Evolutionary conservation across 1,140 invertebrate species (phyloP).

Genomic region (Panulirus ornatus): DNA sequence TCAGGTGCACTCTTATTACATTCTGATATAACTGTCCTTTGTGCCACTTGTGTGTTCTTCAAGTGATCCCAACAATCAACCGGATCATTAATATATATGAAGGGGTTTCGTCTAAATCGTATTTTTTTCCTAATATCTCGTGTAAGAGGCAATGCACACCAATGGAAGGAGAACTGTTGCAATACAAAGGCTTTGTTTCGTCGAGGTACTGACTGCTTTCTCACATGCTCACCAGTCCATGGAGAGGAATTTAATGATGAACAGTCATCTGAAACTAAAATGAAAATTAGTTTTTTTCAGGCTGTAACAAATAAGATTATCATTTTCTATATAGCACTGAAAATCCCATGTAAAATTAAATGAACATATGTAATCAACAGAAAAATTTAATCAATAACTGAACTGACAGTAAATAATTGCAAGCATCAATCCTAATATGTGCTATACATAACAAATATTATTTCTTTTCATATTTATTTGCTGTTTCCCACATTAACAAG

Average conservation of each 20-base stretch:
- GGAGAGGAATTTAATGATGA: constrained; percentile 92
- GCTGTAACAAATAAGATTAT: no score
- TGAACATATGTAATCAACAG: no score
- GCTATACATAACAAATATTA: no score
- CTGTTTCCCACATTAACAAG: no score
- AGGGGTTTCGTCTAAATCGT: constrained; percentile 46
- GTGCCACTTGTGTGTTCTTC: background rate
- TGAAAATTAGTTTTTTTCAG: constrained; percentile 18
- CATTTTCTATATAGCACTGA: no score
- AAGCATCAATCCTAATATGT: no score
- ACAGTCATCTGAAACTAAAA: constrained; percentile 90
- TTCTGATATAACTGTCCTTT: constrained; percentile 25
- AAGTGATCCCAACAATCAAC: constrained; percentile 10
- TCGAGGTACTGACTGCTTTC: constrained; percentile 88
- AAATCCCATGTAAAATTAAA: no score
- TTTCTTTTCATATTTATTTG: no score
- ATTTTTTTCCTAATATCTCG: constrained; percentile 26
- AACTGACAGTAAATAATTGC: no score
- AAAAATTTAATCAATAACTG: no score
- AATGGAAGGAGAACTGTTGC: constrained; percentile 56
- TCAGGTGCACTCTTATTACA: background rate
- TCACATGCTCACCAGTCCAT: constrained; percentile 91
- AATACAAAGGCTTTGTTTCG: constrained; percentile 86
- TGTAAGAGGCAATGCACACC: background rate
- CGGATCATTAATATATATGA: constrained; percentile 14